Percentiles rank a stretch among this genome's conserved stretches.
Evolutionary conservation across 2,888 invertebrate species (phyloP).

Genomic region (Liposcelis brunnea): DNA sequence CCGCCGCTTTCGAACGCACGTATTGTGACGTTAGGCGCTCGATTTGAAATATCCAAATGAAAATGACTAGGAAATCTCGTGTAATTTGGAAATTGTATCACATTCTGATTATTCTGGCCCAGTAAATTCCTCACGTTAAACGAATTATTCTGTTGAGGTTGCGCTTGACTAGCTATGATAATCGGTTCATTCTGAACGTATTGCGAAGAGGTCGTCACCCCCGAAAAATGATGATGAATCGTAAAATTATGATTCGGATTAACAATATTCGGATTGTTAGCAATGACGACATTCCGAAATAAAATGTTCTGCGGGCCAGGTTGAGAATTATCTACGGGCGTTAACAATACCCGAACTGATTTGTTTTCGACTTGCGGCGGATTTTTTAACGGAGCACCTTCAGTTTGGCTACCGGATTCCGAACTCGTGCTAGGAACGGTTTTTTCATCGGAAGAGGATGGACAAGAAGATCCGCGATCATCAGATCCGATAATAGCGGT

Average conservation of each 20-base stretch:
- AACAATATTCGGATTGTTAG: constrained; percentile 4
- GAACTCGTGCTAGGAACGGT: too few species aligned
- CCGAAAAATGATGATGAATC: too few species aligned
- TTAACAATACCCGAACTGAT: not conserved
- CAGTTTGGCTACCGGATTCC: constrained; percentile 4
- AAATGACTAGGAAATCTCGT: not conserved
- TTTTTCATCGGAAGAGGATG: not conserved
- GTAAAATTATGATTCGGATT: not conserved
- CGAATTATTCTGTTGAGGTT: too few species aligned
- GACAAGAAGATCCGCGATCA: not conserved
- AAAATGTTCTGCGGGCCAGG: constrained; percentile 3
- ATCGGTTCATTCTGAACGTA: too few species aligned
- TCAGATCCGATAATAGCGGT: constrained; percentile 2
- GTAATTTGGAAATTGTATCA: too few species aligned
- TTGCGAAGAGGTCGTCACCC: too few species aligned
- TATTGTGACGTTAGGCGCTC: constrained; percentile 5
- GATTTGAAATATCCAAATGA: constrained; percentile 1
- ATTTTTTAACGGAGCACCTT: not conserved
- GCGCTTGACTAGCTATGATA: too few species aligned
- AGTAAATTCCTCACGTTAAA: too few species aligned
- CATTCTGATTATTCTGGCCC: too few species aligned
- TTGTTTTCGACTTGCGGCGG: too few species aligned
- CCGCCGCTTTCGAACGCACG: constrained; percentile 4
- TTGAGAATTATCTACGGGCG: not conserved
- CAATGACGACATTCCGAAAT: constrained; percentile 3